A percentile compares a stretch with the other conserved stretches of the same genome.
Evolutionary conservation across 2,113 vertebrate species (phyloP).

Genomic region (Panurus biarmicus): DNA sequence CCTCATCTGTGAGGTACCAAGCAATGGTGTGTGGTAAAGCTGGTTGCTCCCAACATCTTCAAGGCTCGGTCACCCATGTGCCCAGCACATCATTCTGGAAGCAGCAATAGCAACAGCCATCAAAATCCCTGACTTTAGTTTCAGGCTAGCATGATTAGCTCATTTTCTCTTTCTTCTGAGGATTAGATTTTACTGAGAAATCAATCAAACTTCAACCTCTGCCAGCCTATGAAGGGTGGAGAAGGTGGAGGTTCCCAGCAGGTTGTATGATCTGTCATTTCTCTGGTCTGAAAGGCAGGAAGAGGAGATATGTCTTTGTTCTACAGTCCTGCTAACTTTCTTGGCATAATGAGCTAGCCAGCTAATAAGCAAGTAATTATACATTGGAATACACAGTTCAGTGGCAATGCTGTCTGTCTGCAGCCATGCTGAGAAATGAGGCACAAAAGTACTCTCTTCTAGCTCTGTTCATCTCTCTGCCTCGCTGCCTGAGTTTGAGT

Average conservation of each 20-base stretch:
- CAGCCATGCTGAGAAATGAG: background rate
- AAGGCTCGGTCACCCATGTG: rapidly evolving
- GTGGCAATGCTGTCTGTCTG: background rate
- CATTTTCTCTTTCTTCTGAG: background rate
- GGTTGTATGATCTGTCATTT: background rate
- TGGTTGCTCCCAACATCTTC: background rate
- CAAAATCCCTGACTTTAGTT: background rate
- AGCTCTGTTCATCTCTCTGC: background rate
- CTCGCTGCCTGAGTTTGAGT: background rate
- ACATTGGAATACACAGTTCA: background rate
- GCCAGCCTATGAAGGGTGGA: background rate
- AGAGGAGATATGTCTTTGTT: conserved; percentile 6
- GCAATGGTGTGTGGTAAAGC: background rate
- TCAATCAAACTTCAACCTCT: conserved; percentile 11
- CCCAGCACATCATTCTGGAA: background rate
- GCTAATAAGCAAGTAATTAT: conserved; percentile 46
- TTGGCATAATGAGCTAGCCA: background rate
- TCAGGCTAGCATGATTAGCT: background rate
- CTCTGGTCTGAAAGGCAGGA: background rate
- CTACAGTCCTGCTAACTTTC: background rate
- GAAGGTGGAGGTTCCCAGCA: background rate
- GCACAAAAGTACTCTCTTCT: background rate
- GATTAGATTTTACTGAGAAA: background rate
- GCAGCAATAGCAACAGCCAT: background rate
- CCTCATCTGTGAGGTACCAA: background rate